These are phyloP conservation scores for Argopecten irradians DNA, from an alignment of 1,140 invertebrate genomes.

Conservation along the genomic window DNA sequence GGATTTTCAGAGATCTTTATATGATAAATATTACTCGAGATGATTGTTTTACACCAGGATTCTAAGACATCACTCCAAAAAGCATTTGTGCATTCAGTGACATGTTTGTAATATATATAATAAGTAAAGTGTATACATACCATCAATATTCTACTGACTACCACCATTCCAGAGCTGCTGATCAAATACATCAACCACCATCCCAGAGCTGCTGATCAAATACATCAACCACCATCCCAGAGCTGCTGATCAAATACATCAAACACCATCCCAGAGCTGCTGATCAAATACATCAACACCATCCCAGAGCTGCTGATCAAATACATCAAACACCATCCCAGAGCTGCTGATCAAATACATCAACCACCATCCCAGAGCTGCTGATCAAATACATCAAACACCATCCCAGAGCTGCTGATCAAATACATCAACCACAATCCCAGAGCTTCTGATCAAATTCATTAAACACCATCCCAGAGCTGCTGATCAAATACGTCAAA, in stretches of 20 bases:
- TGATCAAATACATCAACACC: neutral
- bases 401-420: too few relatives aligned
- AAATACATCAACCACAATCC: neutral
- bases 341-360: neutral
- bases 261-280: too few relatives aligned
- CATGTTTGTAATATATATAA: neutral
- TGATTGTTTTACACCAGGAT: too few relatives aligned
- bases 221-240: neutral
- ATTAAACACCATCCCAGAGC: neutral
- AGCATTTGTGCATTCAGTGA: too few relatives aligned
- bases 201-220: neutral
- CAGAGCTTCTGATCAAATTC: neutral
- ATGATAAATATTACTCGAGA: too few relatives aligned
- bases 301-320: too few relatives aligned
- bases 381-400: neutral
- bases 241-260: neutral
- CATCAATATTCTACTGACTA: neutral
- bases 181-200: too few relatives aligned
- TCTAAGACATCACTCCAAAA: too few relatives aligned
- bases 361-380: neutral
- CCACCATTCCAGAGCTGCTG: neutral
- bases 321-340: too few relatives aligned
- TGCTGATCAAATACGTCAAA: neutral
- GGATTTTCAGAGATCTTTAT: too few relatives aligned
- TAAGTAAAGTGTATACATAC: neutral